Base-by-base conservation (phyloP, 2,888 invertebrate species). In the Xestia ashworthii region DNA sequence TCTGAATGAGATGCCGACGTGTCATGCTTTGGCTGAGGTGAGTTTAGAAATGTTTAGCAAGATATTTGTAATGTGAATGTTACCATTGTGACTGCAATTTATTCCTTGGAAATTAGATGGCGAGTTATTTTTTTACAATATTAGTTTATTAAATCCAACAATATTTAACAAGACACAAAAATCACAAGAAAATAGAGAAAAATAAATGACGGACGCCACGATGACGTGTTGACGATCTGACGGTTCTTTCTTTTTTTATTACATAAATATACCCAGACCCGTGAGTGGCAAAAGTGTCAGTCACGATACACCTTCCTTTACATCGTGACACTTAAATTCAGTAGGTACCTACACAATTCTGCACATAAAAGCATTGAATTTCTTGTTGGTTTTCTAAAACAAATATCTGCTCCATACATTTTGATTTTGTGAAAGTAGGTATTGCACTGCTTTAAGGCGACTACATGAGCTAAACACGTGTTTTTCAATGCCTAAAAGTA, bases 11-110 rank as follows among this genome's bases (percentile, higher is more conserved):
- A 93, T 95, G 95, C 93, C 94, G 58, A 92, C 95, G 0, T 94
- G 94, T 73, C 96, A 96, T 69, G 95, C 94, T 1, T 85, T 96
- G 3, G 95, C 95, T 0, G 93, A 95, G 97, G 97, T 93, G 94
- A 6, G 70, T 68, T 25, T 3, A n/a, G 14, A 14, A 9, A 32
- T n/a, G 9, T 14, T 48, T 14, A 14, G 14, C 19, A 50, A 38
- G 14, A 9, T 12, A 65, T 32, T 68, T 50, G 19, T 25, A 19
- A 25, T n/a, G 38, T 53, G 22, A n/a, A 41, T 41, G 12, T 41
- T 22, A 44, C 8, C 1, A 32, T 14, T 46, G 16, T n/a, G 1
- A 25, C 53, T 16, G 41, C 11, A 3, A 14, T 11, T 69, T 53
- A 8, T 53, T 9, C 3, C 32, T 32, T 32, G 32, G 32, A 32